Percentiles rank a stretch among this genome's conserved stretches.
Evolutionary conservation across 2,888 invertebrate species (phyloP).

Genomic region (Drosophila conformis): DNA sequence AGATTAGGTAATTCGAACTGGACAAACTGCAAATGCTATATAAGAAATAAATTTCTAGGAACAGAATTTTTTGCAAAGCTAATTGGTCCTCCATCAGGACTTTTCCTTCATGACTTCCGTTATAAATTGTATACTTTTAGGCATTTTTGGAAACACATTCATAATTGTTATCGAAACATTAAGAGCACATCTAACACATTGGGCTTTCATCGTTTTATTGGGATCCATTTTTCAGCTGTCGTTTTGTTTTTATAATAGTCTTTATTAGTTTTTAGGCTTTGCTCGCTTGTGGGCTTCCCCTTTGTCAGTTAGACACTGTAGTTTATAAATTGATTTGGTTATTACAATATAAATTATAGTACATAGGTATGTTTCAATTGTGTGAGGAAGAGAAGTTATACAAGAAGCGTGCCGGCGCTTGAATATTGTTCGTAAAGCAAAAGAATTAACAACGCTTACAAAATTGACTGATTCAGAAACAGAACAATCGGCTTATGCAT

Average conservation of each 20-base stretch:
- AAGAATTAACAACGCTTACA: conserved; percentile 23
- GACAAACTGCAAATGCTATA: neutral
- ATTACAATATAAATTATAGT: conserved; percentile 46
- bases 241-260: conserved; percentile 38
- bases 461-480: conserved; percentile 38
- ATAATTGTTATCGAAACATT: conserved; percentile 1
- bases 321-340: conserved; percentile 41
- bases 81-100: neutral
- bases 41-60: neutral
- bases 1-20: neutral
- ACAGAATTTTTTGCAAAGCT: neutral
- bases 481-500: conserved; percentile 41
- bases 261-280: conserved; percentile 52
- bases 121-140: conserved; percentile 29
- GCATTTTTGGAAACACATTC: conserved; percentile 38
- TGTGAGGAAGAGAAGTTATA: conserved; percentile 26
- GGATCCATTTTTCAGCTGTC: conserved; percentile 17
- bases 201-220: conserved; percentile 12
- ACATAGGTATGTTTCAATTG: conserved; percentile 23
- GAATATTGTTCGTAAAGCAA: conserved; percentile 31
- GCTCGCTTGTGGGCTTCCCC: conserved; percentile 32
- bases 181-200: conserved; percentile 32
- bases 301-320: conserved; percentile 35
- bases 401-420: conserved; percentile 56
- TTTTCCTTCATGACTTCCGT: neutral